phyloP scores from a whole-genome alignment of 2,797 vertebrate genomes.

The Trematomus bernacchii region DNA sequence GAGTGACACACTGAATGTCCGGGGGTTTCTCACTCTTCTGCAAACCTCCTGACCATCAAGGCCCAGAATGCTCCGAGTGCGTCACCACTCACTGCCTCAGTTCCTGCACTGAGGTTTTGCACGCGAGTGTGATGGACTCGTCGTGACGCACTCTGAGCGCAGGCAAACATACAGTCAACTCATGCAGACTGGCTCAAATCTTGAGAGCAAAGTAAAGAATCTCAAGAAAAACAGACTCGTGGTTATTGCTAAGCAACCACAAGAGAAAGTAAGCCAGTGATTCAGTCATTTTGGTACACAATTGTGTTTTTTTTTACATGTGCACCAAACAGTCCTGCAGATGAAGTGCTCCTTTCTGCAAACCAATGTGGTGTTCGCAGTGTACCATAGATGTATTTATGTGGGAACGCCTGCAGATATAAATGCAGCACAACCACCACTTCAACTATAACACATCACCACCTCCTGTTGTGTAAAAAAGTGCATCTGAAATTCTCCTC shows the following conservation, averaged over 20 bases:
- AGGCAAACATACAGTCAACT: conserved; percentile 37
- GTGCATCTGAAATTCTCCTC: conserved; percentile 24
- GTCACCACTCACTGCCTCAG: conserved; percentile 48
- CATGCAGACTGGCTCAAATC: conserved; percentile 43
- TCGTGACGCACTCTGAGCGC: conserved; percentile 60
- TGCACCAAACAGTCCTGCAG: conserved; percentile 31
- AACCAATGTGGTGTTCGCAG: conserved; percentile 18
- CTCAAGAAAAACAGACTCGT: conserved; percentile 44
- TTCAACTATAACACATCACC: conserved; percentile 17
- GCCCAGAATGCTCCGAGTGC: conserved; percentile 47
- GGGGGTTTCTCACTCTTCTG: conserved; percentile 49
- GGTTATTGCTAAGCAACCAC: conserved; percentile 73
- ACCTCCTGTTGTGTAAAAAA: conserved; percentile 14
- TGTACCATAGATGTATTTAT: conserved; percentile 4
- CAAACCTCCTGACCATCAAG: conserved; percentile 27
- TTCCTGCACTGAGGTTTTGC: conserved; percentile 69
- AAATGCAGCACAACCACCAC: conserved; percentile 19
- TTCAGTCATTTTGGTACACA: conserved; percentile 40
- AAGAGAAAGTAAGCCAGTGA: conserved; percentile 45
- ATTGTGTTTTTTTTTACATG: conserved; percentile 6
- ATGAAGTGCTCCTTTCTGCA: conserved; percentile 20
- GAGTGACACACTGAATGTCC: conserved; percentile 37
- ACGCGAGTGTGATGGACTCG: conserved; percentile 56
- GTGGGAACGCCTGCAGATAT: conserved; percentile 19
- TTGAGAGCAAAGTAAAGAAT: conserved; percentile 50